phyloP scores from a whole-genome alignment of 1,140 invertebrate species.

The Drosophila sproati region DNA sequence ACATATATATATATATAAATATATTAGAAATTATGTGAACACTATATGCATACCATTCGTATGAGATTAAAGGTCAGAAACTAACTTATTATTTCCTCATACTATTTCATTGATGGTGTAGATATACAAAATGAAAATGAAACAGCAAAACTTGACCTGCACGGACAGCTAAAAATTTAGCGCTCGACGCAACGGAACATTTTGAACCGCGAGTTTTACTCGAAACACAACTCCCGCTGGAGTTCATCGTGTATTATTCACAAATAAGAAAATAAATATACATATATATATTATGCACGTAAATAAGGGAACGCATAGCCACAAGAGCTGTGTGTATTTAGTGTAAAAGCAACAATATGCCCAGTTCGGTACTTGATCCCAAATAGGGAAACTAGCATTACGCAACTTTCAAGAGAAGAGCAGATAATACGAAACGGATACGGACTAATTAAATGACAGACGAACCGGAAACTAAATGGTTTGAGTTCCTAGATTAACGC shows the following conservation, averaged over 20 bases:
- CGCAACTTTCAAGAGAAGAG: not conserved
- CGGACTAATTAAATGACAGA: constrained; percentile 41
- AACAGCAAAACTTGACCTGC: constrained; percentile 15
- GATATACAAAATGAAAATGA: constrained; percentile 22
- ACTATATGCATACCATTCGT: constrained; percentile 8
- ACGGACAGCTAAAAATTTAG: constrained; percentile 14
- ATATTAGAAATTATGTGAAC: not conserved
- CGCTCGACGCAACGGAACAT: constrained; percentile 26
- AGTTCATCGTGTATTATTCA: constrained; percentile 5
- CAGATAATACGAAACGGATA: constrained; percentile 15
- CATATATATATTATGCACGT: constrained; percentile 3
- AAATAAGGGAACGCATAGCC: not conserved
- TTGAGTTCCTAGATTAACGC: constrained; percentile 77
- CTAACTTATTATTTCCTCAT: constrained; percentile 53
- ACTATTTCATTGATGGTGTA: constrained; percentile 77
- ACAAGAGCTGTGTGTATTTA: constrained; percentile 23
- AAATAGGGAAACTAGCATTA: not conserved
- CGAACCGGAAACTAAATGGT: constrained; percentile 70
- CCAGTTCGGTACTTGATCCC: not conserved
- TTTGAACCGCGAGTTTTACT: constrained; percentile 24
- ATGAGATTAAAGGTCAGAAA: constrained; percentile 32
- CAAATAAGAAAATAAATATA: not conserved
- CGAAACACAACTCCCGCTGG: constrained; percentile 2
- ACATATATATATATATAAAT: constrained; percentile 15
- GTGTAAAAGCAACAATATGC: constrained; percentile 31